Conservation (phyloP, 2,888 invertebrate genomes). For the Xestoiulus laeticollis region DNA sequence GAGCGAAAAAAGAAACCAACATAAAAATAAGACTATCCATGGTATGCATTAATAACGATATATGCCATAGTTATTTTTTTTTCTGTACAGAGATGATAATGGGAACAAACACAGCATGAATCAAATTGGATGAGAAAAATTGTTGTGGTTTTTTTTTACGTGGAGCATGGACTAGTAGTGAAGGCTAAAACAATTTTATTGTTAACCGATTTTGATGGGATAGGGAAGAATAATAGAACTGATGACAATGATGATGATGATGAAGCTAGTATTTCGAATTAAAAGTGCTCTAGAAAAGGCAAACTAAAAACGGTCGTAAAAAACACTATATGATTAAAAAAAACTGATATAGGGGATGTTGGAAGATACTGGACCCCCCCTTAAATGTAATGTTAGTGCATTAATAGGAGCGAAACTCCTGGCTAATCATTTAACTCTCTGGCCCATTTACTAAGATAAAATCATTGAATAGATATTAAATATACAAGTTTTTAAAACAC, state of each 20-base stretch:
- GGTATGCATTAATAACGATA: constrained; percentile 28
- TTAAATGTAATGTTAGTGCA: background rate
- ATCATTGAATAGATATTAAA: background rate
- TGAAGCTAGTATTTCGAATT: constrained; percentile 22
- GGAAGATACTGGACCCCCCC: background rate
- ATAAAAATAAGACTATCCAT: background rate
- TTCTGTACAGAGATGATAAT: background rate
- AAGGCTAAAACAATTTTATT: constrained; percentile 37
- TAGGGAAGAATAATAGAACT: constrained; percentile 14
- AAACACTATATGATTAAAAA: background rate
- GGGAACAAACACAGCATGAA: constrained; percentile 37
- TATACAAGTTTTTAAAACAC: background rate
- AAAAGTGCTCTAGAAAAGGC: constrained; percentile 28
- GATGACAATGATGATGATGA: constrained; percentile 24
- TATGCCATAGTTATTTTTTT: background rate
- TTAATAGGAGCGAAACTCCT: background rate
- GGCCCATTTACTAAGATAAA: background rate
- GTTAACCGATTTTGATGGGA: constrained; percentile 37
- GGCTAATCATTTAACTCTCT: background rate
- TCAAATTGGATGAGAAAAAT: constrained; percentile 33
- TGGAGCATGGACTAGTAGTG: background rate
- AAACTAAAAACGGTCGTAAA: background rate
- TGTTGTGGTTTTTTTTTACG: constrained; percentile 2
- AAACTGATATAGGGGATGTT: background rate
- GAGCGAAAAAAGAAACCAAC: background rate